Evolutionary conservation across 2,797 vertebrate species (phyloP), one percentile per base, ranked within the genome.

Genomic region (Limnodromus scolopaceus): DNA sequence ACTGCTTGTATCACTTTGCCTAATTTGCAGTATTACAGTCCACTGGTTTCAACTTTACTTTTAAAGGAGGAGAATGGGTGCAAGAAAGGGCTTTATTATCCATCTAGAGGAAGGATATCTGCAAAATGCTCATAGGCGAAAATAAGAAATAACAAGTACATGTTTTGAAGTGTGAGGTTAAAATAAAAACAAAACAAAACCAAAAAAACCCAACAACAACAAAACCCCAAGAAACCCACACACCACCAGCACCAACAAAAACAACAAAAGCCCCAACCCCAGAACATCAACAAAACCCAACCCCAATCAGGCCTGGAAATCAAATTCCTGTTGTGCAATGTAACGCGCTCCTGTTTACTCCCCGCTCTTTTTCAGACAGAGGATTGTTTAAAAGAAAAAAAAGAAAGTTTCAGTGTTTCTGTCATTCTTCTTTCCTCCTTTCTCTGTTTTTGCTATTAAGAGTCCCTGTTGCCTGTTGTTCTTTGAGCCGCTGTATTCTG

Each of bases 371-470:
- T 77, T 70, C 39, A 53, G 49, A 14, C 23, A 38, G 78, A 18
- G n/a, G 38, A 60, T 66, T 72, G 41, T 61, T 87, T 55, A 16
- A 55, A 86, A 76, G 72, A 28, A 39, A 49, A 58, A 49, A 36
- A 34, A 46, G 22, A 36, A 58, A 68, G 2, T n/a, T 66, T 49
- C 9, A 3, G 0, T 60, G 41, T 55, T 93, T 72, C 75, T 95
- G 51, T 64, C 16, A 2, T 51, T 70, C 63, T 69, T 34, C 38
- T 32, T 32, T 25, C 32, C 19, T 85, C 39, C 7, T 25, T 24
- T 66, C 71, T 72, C 87, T 96, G 84, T 34, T 95, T 96, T 93
- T 87, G 79, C 79, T 60, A 4, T 95, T 79, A 80, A 55, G 71
- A 58, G 23, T 89, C 28, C 4, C 28, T 15, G 0, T 28, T 94